Evolutionary conservation across 2,888 invertebrate species (phyloP).

Genomic region (Parochlus steinenii): DNA sequence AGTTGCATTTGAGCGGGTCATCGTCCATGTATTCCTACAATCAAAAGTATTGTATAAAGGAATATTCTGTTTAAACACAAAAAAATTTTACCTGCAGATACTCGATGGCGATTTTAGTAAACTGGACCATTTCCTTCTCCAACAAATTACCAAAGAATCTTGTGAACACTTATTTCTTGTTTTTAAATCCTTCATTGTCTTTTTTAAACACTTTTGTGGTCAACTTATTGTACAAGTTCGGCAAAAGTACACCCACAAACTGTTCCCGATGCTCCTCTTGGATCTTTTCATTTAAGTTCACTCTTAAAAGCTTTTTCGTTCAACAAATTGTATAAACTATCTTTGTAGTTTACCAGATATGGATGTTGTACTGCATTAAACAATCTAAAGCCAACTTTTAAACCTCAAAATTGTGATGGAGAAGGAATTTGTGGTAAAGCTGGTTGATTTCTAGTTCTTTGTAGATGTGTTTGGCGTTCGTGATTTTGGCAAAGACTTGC

Average conservation of each 20-base stretch:
- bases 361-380: too few species aligned
- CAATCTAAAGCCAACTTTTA: too few species aligned
- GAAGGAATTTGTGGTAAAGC: too few species aligned
- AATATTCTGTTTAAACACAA: slow-evolving; percentile 32
- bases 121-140: slow-evolving; percentile 20
- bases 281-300: slow-evolving; percentile 36
- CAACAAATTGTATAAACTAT: slow-evolving; percentile 59
- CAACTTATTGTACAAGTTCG: slow-evolving; percentile 80
- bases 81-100: too few species aligned
- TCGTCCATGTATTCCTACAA: slow-evolving; percentile 33
- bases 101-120: slow-evolving; percentile 26
- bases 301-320: slow-evolving; percentile 44
- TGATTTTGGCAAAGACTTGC: too few species aligned
- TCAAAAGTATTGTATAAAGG: slow-evolving; percentile 39
- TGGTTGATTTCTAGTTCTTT: too few species aligned
- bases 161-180: slow-evolving; percentile 8
- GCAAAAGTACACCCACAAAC: slow-evolving; percentile 57
- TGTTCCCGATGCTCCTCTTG: slow-evolving; percentile 56
- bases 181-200: slow-evolving; percentile 10
- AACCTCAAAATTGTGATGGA: too few species aligned
- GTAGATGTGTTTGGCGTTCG: too few species aligned
- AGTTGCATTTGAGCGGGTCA: slow-evolving; percentile 38
- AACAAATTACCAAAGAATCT: slow-evolving; percentile 14
- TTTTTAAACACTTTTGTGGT: slow-evolving; percentile 55
- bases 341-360: too few species aligned